These are phyloP conservation scores for Ranitomeya imitator DNA, from an alignment of 2,113 vertebrate genomes.

Conservation along the genomic window DNA sequence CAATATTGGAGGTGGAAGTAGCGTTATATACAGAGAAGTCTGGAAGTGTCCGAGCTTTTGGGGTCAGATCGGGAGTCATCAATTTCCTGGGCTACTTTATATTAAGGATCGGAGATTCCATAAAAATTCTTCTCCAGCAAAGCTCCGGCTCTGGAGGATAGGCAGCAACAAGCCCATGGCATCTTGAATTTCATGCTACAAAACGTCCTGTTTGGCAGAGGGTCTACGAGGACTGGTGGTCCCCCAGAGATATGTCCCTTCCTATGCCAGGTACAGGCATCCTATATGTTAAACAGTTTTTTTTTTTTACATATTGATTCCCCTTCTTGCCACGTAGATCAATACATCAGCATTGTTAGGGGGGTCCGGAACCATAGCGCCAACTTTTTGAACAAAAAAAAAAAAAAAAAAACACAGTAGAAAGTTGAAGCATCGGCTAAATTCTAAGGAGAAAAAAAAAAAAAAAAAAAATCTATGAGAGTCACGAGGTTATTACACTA, in stretches of 20 bases:
- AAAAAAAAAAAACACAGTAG: neutral
- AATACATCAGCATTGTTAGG: neutral
- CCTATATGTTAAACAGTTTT: neutral
- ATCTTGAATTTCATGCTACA: neutral
- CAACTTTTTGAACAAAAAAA: neutral
- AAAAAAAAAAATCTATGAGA: neutral
- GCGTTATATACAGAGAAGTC: neutral
- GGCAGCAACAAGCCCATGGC: neutral
- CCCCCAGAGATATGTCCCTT: neutral
- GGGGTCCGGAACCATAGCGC: neutral
- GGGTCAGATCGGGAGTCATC: neutral
- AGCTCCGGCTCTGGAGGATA: neutral
- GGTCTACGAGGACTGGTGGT: neutral
- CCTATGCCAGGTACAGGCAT: neutral
- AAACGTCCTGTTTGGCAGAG: neutral
- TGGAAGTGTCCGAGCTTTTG: neutral
- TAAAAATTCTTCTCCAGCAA: neutral
- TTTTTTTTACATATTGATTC: neutral
- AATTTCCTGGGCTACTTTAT: neutral
- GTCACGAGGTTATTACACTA: conserved; percentile 28
- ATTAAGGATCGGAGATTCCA: neutral
- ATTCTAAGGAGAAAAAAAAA: neutral
- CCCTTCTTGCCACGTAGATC: neutral
- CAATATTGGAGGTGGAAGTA: neutral
- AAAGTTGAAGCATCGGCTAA: neutral